phyloP scores from a whole-genome alignment of 2,113 vertebrate species.

The Cheirogaleus medius region DNA sequence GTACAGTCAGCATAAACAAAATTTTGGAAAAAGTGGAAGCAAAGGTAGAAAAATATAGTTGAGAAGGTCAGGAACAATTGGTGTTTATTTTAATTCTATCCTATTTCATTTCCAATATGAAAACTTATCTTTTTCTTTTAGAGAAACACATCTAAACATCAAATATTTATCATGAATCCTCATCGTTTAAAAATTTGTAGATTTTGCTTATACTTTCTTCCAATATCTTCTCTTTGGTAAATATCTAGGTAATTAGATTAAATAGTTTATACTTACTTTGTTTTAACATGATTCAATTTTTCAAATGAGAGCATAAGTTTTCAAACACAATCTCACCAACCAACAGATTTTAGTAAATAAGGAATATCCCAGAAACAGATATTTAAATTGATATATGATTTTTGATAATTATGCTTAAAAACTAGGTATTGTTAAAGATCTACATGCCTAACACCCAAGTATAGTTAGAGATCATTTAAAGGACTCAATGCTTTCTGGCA shows the following conservation, averaged over 20 bases:
- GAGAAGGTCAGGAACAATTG: neutral
- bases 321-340: neutral
- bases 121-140: neutral
- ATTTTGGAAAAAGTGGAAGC: neutral
- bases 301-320: slow-evolving; percentile 15
- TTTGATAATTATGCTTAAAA: slow-evolving; percentile 23
- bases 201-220: neutral
- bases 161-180: neutral
- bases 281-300: slow-evolving; percentile 31
- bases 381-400: neutral
- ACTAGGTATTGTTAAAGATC: neutral
- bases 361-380: neutral
- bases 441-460: fast-evolving
- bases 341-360: neutral
- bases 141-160: neutral
- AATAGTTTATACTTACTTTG: neutral
- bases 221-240: neutral
- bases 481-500: neutral
- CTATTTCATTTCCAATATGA: neutral
- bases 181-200: neutral
- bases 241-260: neutral
- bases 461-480: neutral
- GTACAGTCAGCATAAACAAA: slow-evolving; percentile 8
- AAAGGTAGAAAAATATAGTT: neutral
- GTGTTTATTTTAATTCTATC: neutral